These are phyloP conservation scores for Watsonalla cultraria DNA, from an alignment of 2,888 invertebrate genomes.

Conservation along the genomic window DNA sequence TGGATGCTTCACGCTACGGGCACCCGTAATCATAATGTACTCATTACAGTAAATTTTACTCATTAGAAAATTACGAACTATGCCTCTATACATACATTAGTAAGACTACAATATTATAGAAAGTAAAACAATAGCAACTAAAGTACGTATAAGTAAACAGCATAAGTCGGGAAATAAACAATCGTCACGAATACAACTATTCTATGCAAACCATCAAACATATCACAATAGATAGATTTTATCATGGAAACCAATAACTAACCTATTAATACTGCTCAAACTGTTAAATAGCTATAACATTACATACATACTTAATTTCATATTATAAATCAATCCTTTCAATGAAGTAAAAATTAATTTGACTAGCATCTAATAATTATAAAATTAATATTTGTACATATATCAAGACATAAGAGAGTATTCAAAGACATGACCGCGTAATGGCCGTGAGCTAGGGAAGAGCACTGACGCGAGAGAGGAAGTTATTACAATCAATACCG, in stretches of 20 bases:
- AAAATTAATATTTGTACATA: conserved; percentile 23
- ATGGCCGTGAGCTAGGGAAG: background rate
- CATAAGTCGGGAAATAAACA: conserved; percentile 16
- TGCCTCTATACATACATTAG: background rate
- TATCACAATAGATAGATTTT: conserved; percentile 64
- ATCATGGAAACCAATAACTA: conserved; percentile 60
- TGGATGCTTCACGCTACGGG: conserved; percentile 20
- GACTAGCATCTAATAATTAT: conserved; percentile 71
- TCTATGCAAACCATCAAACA: conserved; percentile 44
- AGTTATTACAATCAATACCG: conserved; percentile 8
- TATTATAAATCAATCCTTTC: conserved; percentile 50
- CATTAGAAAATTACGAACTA: background rate
- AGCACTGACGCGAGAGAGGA: too few species aligned
- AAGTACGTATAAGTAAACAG: conserved; percentile 12
- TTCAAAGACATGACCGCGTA: background rate
- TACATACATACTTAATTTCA: conserved; percentile 50
- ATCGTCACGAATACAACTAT: conserved; percentile 34
- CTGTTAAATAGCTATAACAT: conserved; percentile 53
- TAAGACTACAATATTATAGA: conserved; percentile 9
- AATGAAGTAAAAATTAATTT: conserved; percentile 63
- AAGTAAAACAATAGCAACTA: conserved; percentile 15
- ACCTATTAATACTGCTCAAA: conserved; percentile 75
- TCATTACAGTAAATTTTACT: background rate
- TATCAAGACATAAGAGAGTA: conserved; percentile 8
- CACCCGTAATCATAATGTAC: conserved; percentile 10